phyloP scores from a whole-genome alignment of 2,113 vertebrate species.

The Heloderma charlesbogerti region DNA sequence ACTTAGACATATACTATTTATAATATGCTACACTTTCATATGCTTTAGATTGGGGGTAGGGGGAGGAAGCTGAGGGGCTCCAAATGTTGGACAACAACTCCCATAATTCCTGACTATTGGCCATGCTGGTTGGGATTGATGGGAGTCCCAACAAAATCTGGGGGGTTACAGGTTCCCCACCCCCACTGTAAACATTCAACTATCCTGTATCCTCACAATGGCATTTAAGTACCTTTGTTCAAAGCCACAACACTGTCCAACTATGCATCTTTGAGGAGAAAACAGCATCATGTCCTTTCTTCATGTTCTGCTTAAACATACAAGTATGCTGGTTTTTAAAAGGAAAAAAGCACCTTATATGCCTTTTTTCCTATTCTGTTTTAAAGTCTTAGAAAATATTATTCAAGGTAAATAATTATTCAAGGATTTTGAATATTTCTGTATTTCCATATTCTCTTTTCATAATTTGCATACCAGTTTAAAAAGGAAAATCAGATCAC shows the following conservation, averaged over 20 bases:
- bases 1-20: background rate
- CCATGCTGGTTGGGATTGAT: background rate
- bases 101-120: background rate
- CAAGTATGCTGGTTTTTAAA: background rate
- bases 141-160: background rate
- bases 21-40: background rate
- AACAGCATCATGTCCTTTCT: slow-evolving; percentile 10
- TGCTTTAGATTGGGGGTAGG: background rate
- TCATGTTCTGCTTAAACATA: slow-evolving; percentile 36
- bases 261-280: slow-evolving; percentile 8
- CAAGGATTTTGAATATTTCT: background rate
- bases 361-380: background rate
- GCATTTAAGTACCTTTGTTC: slow-evolving; percentile 4
- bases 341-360: background rate
- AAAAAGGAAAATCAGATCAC: background rate
- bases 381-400: background rate
- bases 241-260: slow-evolving; percentile 23
- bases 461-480: background rate
- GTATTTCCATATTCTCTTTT: background rate
- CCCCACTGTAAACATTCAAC: background rate
- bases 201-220: slow-evolving; percentile 13
- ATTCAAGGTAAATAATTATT: background rate
- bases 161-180: background rate
- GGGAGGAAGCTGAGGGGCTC: background rate
- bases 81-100: background rate